These are phyloP conservation scores for Vireo griseus DNA, from an alignment of 2,797 vertebrate species.

Conservation along the genomic window DNA sequence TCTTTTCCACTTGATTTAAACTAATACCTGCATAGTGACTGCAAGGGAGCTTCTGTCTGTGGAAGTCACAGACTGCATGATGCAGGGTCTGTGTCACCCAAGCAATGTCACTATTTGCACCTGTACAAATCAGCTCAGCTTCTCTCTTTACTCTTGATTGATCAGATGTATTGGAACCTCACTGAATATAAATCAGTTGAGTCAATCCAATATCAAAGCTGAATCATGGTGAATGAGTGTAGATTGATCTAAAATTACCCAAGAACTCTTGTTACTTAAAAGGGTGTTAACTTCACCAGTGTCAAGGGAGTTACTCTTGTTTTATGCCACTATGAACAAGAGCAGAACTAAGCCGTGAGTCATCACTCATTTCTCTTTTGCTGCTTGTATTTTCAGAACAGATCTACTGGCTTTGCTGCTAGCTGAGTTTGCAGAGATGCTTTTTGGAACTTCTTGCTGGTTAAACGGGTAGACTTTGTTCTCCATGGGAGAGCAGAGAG, in stretches of 20 bases:
- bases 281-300: background rate
- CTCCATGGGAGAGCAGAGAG: conserved; percentile 5
- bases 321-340: conserved; percentile 39
- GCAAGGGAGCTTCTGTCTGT: background rate
- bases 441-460: conserved; percentile 13
- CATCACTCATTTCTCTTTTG: background rate
- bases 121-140: background rate
- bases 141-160: background rate
- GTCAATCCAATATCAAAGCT: background rate
- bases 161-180: background rate
- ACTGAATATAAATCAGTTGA: background rate
- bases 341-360: background rate
- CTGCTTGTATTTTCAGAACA: conserved; percentile 49
- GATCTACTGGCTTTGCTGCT: conserved; percentile 25
- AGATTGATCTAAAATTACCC: background rate
- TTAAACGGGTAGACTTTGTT: conserved; percentile 28
- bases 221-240: background rate
- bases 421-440: background rate
- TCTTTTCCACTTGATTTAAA: background rate
- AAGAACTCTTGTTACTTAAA: background rate
- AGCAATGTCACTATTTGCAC: background rate
- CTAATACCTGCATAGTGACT: rapidly evolving
- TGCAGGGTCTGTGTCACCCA: background rate
- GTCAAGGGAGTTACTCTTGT: conserved; percentile 24
- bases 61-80: background rate